Base-by-base conservation (phyloP, 2,113 vertebrate species). In the Brevimyrus niger region DNA sequence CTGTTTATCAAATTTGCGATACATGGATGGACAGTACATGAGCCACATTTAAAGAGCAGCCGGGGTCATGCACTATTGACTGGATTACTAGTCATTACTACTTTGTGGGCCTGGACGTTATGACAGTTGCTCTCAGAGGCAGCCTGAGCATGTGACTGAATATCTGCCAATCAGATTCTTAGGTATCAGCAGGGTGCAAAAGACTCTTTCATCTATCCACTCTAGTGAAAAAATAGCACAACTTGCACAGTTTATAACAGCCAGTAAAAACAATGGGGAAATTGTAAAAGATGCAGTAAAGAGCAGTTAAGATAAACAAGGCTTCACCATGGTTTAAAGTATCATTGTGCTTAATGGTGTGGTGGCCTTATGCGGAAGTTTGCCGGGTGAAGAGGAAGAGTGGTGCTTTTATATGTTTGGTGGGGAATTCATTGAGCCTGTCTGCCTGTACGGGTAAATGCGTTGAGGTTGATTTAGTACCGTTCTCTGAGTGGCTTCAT, bases 1-100 rank as follows among this genome's bases (percentile, higher is more conserved):
- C 93, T 93, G 92, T 94, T 94, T 93, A 95, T 94, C 94, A 93
- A 92, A 93, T 95, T 94, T 93, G 93, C 91, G 92, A 94, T 94
- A 94, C 94, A 93, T 92, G 93, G 92, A 90, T 93, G 91, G 90
- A 87, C 92, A 76, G 51, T 42, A 76, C 44, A 58, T 46, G 83
- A 90, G 91, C 91, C 91, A 92, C 86, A 27, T 90, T 90, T 90
- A 92, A 89, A 42, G 50, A 90, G 90, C 88, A 91, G 91, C 91
- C 93, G 91, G 92, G 92, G 93, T 92, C 92, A 31, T 47, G 92
- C 94, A 94, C 93, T 92, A 92, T 86, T 87, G 85, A 91, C 92
- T 92, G 92, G 90, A 92, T 35, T 93, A 94, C 93, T 94, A 90
- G 94, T 92, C 93, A 94, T 93, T 92, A 38, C 15, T 42, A 80